Evolutionary conservation across 2,888 invertebrate species (phyloP), one percentile per base, ranked within the genome.

Genomic region (Caenorhabditis sp.): DNA sequence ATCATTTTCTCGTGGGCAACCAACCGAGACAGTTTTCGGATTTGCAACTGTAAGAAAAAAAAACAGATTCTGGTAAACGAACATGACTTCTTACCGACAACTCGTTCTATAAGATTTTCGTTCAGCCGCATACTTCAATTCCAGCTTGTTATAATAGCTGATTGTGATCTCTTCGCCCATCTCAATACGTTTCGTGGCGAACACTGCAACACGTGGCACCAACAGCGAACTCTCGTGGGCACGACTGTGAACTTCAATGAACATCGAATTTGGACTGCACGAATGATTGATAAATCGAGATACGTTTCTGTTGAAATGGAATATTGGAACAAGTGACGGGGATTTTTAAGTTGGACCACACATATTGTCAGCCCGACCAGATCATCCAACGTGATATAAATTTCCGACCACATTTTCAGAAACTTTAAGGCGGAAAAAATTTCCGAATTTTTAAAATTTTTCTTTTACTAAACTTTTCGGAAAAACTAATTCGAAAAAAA

Each of bases 261-360:
- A 71, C 1, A 49, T 49, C 0, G 66, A 23, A 31, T 64, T 71
- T 37, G 64, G 36, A 0, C 37, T 21, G 24, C 71, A 71, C 8
- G 58, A 51, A 37, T 71, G 71, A 37, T 71, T 71, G 21, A 64
- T 58, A 51, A 66, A 71, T 1, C 71, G 63, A 14, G 66, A 31
- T 1, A 58, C 21, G 51, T 71, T 71, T 19, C 71, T 71, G n/a
- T n/a, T n/a, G n/a, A n/a, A n/a, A n/a, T n/a, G n/a, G 61, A 43
- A 59, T 26, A 37, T 3, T 49, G 5, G 10, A 55, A 27, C 36
- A 62, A 8, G 19, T 1, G 12, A 27, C n/a, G n/a, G n/a, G n/a
- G n/a, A n/a, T n/a, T n/a, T n/a, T n/a, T n/a, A n/a, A n/a, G n/a
- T n/a, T n/a, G n/a, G n/a, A n/a, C n/a, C n/a, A n/a, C n/a, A n/a